Evolutionary conservation across 2,113 vertebrate species (phyloP).

Genomic region (Henicopernis longicauda): DNA sequence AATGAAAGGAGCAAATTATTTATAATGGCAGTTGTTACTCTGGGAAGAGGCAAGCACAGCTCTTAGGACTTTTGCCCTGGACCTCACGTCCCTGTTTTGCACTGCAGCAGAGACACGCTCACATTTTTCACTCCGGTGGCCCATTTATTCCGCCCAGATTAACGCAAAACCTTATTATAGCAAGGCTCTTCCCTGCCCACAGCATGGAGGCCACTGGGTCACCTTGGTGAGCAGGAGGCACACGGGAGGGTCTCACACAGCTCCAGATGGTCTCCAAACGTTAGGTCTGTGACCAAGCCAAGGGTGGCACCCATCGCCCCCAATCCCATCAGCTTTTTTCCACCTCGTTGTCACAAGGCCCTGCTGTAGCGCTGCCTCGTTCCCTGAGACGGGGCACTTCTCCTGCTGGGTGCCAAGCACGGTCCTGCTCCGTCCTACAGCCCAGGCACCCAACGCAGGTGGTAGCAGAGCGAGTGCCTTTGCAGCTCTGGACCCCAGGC

Average conservation of each 20-base stretch:
- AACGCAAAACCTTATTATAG: not conserved
- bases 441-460: fast-evolving
- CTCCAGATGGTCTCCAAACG: not conserved
- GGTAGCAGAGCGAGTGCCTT: fast-evolving
- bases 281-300: fast-evolving
- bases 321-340: not conserved
- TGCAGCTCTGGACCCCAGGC: not conserved
- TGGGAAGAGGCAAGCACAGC: not conserved
- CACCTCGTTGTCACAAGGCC: too few species aligned
- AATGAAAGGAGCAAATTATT: slow-evolving; percentile 36
- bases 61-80: not conserved
- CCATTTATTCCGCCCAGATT: not conserved
- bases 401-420: not conserved
- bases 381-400: not conserved
- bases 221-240: not conserved
- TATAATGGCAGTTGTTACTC: not conserved
- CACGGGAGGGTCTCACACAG: not conserved
- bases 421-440: not conserved
- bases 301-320: not conserved
- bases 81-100: not conserved
- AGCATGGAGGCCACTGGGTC: not conserved
- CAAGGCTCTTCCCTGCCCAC: not conserved
- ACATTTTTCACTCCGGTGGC: not conserved
- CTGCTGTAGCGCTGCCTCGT: not conserved
- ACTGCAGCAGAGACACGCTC: not conserved